Conservation (phyloP, 2,888 invertebrate genomes). For the Cephus rjabovi region DNA sequence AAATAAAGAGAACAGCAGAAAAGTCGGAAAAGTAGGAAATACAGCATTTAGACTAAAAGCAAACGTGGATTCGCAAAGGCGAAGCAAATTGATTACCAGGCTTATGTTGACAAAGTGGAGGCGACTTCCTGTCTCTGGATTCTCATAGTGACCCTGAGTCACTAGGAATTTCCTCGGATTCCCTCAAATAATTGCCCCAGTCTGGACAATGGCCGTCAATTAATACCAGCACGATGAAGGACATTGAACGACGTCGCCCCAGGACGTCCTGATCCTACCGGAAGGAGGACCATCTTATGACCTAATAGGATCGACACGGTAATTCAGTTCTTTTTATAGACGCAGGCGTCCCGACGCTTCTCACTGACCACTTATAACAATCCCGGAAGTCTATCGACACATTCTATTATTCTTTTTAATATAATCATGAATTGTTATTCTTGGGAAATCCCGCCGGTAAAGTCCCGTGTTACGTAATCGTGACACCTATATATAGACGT, state of each 20-base stretch:
- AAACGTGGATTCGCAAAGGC: conserved; percentile 39
- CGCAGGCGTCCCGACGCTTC: background rate
- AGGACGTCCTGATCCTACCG: background rate
- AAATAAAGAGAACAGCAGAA: background rate
- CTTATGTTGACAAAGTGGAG: conserved; percentile 25
- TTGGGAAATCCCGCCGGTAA: background rate
- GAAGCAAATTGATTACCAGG: conserved; percentile 35
- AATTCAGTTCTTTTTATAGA: background rate
- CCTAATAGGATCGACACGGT: background rate
- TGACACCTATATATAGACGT: background rate
- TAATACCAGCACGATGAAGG: conserved; percentile 4
- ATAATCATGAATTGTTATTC: background rate
- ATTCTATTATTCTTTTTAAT: background rate
- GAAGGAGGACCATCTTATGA: background rate
- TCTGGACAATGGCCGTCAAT: conserved; percentile 11
- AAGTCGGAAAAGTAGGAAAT: background rate
- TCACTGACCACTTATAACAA: background rate
- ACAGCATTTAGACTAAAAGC: conserved; percentile 47
- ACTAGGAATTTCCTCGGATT: conserved; percentile 14
- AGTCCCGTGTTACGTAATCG: background rate
- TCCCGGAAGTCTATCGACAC: background rate
- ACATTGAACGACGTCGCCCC: background rate
- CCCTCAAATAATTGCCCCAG: conserved; percentile 14
- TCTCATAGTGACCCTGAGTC: background rate
- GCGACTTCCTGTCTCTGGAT: conserved; percentile 12